Evolutionary conservation across 2,113 vertebrate species (phyloP), one percentile per base, ranked within the genome.

Genomic region (Peromyscus polionotus): DNA sequence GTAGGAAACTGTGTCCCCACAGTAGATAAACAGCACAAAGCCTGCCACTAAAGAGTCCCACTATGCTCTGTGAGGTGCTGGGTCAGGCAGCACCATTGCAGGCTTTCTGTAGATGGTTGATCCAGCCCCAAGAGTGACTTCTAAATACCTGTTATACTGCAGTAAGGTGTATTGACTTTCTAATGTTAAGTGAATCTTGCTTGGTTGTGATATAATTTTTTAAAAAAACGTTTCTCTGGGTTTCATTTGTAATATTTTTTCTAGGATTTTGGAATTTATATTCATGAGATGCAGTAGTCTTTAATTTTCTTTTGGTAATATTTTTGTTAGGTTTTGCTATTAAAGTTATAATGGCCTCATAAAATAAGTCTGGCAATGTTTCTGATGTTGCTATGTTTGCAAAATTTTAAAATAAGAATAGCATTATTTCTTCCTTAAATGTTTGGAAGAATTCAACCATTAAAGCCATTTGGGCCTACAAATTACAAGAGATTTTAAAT

Each of bases 301-400:
- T 94, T 92, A 87, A 76, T 92, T 72, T 97, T 89, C 84, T 72
- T 94, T 79, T 96, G 54, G 5, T 48, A 92, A 81, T 77, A 36
- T 70, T 16, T 51, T 48, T 59, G 39, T 86, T 92, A 80, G 13
- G n/a, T 68, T 96, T 95, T 80, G 45, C 14, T 96, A 70, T 70
- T 94, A 48, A 90, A 73, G 51, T 57, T 81, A 59, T 59, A 59
- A 93, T 63, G 20, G 39, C 22, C 33, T 97, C 61, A 75, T 80
- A 77, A 88, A 93, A 86, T 65, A 86, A 61, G 11, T 88, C 80
- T 91, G 61, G 24, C 57, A 79, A 54, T 51, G 28, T 93, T 91
- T 93, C 73, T 94, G 54, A 67, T 88, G 2, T 93, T 93, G 61
- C 54, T 88, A 36, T 88, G 88, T 76, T 93, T 48, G 76, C 28